Conservation (phyloP, 2,888 invertebrate genomes). For the Polia nebulosa region DNA sequence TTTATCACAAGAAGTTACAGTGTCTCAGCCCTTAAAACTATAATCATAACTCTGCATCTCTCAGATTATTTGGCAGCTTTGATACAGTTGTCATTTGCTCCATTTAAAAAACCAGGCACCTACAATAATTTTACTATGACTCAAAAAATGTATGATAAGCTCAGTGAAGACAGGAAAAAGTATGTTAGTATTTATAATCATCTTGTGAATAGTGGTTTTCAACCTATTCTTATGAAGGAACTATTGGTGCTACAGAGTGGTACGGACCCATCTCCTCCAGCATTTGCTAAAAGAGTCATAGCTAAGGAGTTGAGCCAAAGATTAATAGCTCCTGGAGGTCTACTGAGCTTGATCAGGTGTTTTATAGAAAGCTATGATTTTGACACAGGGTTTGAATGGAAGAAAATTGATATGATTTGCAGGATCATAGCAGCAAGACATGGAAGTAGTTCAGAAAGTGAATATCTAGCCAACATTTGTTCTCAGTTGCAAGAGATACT, state of each 20-base stretch:
- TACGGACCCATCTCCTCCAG: slow-evolving; percentile 87
- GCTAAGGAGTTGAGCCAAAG: slow-evolving; percentile 91
- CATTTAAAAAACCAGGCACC: slow-evolving; percentile 91
- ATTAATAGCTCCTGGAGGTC: slow-evolving; percentile 92
- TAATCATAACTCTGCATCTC: slow-evolving; percentile 90
- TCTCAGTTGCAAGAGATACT: slow-evolving; percentile 89
- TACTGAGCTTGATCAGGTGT: slow-evolving; percentile 92
- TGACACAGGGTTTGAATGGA: slow-evolving; percentile 92
- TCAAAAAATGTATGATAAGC: slow-evolving; percentile 87
- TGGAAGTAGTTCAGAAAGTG: slow-evolving; percentile 81
- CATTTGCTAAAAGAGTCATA: slow-evolving; percentile 92
- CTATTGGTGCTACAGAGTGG: slow-evolving; percentile 92
- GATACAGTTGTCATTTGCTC: slow-evolving; percentile 93
- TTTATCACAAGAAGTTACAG: slow-evolving; percentile 87
- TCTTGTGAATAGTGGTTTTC: slow-evolving; percentile 91
- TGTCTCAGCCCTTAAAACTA: slow-evolving; percentile 88
- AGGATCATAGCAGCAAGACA: slow-evolving; percentile 92
- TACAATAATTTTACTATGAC: slow-evolving; percentile 90
- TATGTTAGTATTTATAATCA: slow-evolving; percentile 88
- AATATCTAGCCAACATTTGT: slow-evolving; percentile 90
- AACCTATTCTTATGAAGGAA: slow-evolving; percentile 92
- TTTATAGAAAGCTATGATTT: slow-evolving; percentile 91
- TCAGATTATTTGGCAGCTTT: slow-evolving; percentile 92
- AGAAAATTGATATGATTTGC: slow-evolving; percentile 92
- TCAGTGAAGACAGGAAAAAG: slow-evolving; percentile 87